These are phyloP conservation scores for Leptopterna dolabrata DNA, from an alignment of 2,888 invertebrate genomes.

Conservation along the genomic window DNA sequence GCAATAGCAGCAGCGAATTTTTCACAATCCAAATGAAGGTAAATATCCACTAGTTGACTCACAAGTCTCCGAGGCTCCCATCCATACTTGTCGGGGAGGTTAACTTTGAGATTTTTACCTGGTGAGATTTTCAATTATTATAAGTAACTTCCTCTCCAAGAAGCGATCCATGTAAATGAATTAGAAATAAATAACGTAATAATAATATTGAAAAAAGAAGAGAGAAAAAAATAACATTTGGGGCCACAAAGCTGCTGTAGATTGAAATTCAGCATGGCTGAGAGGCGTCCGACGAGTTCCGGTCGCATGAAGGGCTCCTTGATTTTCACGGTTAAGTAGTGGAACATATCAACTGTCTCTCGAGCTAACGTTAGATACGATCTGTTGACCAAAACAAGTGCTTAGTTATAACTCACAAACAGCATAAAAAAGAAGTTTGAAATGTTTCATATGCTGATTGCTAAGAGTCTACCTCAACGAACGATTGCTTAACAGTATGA, in stretches of 20 bases:
- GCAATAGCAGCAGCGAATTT: slow-evolving; percentile 92
- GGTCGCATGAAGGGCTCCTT: slow-evolving; percentile 94
- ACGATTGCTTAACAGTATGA: no score
- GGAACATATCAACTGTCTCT: slow-evolving; percentile 98
- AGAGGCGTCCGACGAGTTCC: slow-evolving; percentile 92
- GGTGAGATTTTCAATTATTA: not conserved
- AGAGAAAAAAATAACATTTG: slow-evolving; percentile 79
- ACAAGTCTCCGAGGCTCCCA: slow-evolving; percentile 96
- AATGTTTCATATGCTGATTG: no score
- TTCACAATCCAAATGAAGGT: slow-evolving; percentile 94
- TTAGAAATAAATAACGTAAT: slow-evolving; percentile 24
- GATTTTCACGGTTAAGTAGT: slow-evolving; percentile 94
- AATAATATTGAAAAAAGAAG: not conserved
- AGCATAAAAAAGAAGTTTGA: no score
- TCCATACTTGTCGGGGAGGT: slow-evolving; percentile 93
- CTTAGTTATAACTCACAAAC: no score
- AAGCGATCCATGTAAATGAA: no score
- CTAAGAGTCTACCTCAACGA: no score
- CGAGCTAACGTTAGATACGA: slow-evolving; percentile 92
- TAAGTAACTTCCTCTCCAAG: no score
- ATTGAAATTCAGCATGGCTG: slow-evolving; percentile 99
- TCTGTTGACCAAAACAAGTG: no score
- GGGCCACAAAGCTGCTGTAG: slow-evolving; percentile 95
- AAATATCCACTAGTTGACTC: slow-evolving; percentile 94
- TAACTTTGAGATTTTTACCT: slow-evolving; percentile 74